Base-by-base conservation (phyloP, 2,888 invertebrate species). In the Limnephilus marmoratus region DNA sequence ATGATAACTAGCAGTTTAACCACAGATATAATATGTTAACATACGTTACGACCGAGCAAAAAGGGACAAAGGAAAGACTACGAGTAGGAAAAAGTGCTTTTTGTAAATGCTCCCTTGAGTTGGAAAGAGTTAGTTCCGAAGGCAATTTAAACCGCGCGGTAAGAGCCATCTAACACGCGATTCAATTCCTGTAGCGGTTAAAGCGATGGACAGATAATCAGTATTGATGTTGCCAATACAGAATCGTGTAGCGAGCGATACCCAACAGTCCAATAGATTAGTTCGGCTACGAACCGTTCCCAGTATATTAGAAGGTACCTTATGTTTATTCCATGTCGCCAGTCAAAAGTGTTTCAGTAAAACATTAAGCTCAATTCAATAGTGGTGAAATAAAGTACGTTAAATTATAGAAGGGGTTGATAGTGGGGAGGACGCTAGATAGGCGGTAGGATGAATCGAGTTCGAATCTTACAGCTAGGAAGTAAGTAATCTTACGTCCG, bases 221-320 rank as follows among this genome's bases (percentile, higher is more conserved):
- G 68, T 92, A 92, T 92, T 92, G 92, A 92, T 92, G 92, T 89
- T 86, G 53, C 90, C 92, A 83, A 92, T 90, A 81, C 53, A 45
- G 86, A 88, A 89, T 41, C 29, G 85, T 91, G 90, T 90, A 91
- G 90, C 90, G 90, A 91, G 81, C 90, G 88, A 91, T 90, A 37
- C 49, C 80, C 45, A 85, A 91, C 89, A 53, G 90, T 29, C 90
- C 53, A 41, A 91, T 82, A 83, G 91, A 90, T 91, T 88, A 91
- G 87, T 85, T 86, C 85, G 85, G n/a, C 49, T 34, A 34, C 34
- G 85, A 85, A 41, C 31, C n/a, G 41, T 85, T 85, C 41, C 15
- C n/a, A n/a, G 3, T 41, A 45, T 24, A 37, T 34, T 85, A 34
- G 31, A 85, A 85, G 37, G n/a, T 85, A 85, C 1, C 31, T 82